Percentiles rank a stretch among this genome's conserved stretches.
Conservation (phyloP, 2,888 invertebrate species). For the Gnatocerus cornutus region DNA sequence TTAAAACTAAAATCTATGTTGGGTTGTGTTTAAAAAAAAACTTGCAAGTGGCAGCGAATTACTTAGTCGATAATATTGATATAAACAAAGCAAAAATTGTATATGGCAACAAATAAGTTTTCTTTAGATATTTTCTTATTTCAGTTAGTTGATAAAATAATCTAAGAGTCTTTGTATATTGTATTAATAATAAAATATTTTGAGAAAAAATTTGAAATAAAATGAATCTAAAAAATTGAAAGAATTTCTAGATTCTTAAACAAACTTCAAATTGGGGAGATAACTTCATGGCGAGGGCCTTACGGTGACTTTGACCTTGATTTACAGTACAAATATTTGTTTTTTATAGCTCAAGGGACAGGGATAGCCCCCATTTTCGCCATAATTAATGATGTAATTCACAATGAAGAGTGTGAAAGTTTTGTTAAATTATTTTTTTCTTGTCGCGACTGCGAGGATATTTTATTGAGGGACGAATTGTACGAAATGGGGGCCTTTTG, state of each 20-base stretch:
- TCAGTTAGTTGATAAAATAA: too few relatives aligned
- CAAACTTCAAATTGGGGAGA: conserved; percentile 65
- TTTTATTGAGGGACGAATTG: conserved; percentile 78
- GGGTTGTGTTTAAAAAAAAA: conserved; percentile 31
- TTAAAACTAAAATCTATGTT: conserved; percentile 37
- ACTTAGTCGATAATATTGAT: conserved; percentile 36
- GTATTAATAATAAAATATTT: too few relatives aligned
- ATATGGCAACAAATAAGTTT: background rate
- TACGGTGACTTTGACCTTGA: conserved; percentile 76
- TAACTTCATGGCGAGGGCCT: conserved; percentile 82
- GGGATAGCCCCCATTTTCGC: conserved; percentile 82
- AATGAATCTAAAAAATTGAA: too few relatives aligned
- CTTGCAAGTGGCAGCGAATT: conserved; percentile 11
- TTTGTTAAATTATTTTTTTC: conserved; percentile 78
- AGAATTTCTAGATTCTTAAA: conserved; percentile 70
- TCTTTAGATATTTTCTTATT: too few relatives aligned
- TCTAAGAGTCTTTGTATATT: too few relatives aligned
- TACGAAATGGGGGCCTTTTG: conserved; percentile 77
- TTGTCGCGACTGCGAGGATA: conserved; percentile 74
- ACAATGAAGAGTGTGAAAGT: conserved; percentile 80
- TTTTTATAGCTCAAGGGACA: conserved; percentile 81
- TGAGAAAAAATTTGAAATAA: too few relatives aligned
- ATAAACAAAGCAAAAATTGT: background rate
- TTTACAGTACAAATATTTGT: conserved; percentile 69
- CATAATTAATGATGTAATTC: conserved; percentile 76